Percentiles rank a stretch among this genome's conserved stretches.
These are phyloP conservation scores for Erinaceus europaeus DNA, from an alignment of 2,113 vertebrate species.

Conservation along the genomic window DNA sequence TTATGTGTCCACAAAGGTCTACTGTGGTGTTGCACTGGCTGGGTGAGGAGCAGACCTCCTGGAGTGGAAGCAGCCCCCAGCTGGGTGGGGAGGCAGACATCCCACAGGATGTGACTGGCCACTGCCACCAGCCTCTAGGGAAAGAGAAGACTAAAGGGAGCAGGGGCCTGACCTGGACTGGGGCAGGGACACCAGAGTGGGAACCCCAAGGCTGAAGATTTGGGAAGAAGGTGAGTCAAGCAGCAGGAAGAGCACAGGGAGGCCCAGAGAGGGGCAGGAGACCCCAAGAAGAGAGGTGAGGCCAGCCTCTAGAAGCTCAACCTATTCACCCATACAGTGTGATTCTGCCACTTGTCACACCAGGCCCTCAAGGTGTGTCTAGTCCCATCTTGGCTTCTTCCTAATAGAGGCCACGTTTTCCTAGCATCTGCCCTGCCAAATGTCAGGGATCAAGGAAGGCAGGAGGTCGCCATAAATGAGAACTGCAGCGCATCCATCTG, in stretches of 20 bases:
- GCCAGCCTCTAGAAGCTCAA: background rate
- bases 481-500: no score
- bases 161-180: background rate
- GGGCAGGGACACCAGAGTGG: background rate
- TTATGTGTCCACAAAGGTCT: background rate
- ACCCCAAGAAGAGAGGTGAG: background rate
- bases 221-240: background rate
- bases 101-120: background rate
- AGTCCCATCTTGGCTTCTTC: no score
- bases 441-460: background rate
- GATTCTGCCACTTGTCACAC: accelerated
- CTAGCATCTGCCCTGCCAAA: background rate
- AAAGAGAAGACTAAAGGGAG: background rate
- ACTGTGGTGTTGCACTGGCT: background rate
- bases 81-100: background rate
- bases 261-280: background rate
- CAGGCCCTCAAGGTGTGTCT: no score
- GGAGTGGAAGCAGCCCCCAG: background rate
- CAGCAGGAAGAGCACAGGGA: background rate
- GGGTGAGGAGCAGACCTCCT: background rate
- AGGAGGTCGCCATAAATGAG: background rate
- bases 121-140: background rate
- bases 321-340: background rate
- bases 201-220: background rate
- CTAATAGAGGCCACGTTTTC: no score